Conservation (phyloP, 1,140 invertebrate species). For the Halesus radiatus region DNA sequence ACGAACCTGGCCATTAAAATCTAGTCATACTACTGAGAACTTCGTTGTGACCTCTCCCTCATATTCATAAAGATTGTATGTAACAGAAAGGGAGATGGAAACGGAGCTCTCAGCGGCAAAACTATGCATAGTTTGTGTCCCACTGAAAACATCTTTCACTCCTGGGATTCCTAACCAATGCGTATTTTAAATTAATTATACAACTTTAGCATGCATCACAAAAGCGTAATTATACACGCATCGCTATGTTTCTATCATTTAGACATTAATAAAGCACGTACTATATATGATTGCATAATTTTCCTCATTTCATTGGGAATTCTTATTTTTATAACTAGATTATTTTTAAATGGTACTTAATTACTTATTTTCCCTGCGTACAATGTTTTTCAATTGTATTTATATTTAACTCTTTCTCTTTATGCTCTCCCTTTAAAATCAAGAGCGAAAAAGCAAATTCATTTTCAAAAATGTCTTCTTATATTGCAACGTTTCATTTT, state of each 20-base stretch:
- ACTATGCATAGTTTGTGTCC: no score
- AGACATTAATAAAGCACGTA: conserved; percentile 31
- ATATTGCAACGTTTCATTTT: not conserved
- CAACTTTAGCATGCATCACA: conserved; percentile 18
- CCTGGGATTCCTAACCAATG: no score
- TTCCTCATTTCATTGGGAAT: conserved; percentile 10
- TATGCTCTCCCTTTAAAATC: not conserved
- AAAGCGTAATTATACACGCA: conserved; percentile 23
- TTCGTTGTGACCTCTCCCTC: no score
- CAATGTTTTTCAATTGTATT: no score
- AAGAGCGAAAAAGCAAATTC: not conserved
- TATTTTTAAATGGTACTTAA: not conserved
- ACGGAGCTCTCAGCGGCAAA: no score
- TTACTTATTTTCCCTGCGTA: not conserved
- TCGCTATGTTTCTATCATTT: conserved; percentile 15
- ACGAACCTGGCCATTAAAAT: no score
- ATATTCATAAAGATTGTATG: no score
- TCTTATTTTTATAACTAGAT: not conserved
- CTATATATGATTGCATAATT: conserved; percentile 34
- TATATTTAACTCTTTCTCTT: no score
- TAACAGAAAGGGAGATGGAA: no score
- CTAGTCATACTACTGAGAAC: no score
- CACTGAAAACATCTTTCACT: no score
- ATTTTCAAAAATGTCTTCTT: not conserved
- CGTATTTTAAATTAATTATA: no score